Conservation (phyloP, 2,888 invertebrate species). For the Suillia variegata region DNA sequence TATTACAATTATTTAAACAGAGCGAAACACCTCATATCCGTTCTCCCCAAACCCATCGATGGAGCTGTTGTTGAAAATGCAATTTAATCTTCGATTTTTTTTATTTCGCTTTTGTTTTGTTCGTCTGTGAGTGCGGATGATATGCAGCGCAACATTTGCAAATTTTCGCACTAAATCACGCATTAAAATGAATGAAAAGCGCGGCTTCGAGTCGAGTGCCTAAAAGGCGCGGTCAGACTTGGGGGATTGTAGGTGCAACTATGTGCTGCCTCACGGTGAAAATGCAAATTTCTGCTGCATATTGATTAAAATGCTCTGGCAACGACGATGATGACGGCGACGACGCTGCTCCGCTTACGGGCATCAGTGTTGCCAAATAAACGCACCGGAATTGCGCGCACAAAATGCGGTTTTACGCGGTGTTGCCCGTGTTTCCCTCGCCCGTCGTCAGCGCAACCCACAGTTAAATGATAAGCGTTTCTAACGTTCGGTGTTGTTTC, state of each 20-base stretch:
- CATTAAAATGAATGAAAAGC: neutral
- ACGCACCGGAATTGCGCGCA: neutral
- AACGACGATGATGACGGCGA: neutral
- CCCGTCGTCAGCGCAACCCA: too few species aligned
- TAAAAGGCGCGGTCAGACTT: too few species aligned
- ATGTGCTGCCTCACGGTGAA: neutral
- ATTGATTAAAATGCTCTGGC: conserved; percentile 2
- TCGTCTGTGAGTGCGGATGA: too few species aligned
- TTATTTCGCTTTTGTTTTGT: too few species aligned
- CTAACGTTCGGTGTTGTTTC: neutral
- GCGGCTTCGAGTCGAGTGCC: neutral
- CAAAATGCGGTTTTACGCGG: neutral
- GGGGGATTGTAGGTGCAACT: too few species aligned
- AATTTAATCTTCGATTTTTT: neutral
- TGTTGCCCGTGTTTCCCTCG: too few species aligned
- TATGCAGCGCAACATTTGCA: too few species aligned
- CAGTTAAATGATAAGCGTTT: too few species aligned
- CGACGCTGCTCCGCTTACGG: neutral
- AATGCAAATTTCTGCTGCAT: conserved; percentile 13
- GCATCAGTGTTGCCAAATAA: neutral
- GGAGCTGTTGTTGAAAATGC: conserved; percentile 1
- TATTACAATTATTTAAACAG: too few species aligned
- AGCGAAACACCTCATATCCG: too few species aligned
- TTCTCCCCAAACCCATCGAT: too few species aligned
- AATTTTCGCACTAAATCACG: conserved; percentile 7